Evolutionary conservation across 2,113 vertebrate genomes (phyloP).

Genomic region (Poeciliopsis occidentalis): DNA sequence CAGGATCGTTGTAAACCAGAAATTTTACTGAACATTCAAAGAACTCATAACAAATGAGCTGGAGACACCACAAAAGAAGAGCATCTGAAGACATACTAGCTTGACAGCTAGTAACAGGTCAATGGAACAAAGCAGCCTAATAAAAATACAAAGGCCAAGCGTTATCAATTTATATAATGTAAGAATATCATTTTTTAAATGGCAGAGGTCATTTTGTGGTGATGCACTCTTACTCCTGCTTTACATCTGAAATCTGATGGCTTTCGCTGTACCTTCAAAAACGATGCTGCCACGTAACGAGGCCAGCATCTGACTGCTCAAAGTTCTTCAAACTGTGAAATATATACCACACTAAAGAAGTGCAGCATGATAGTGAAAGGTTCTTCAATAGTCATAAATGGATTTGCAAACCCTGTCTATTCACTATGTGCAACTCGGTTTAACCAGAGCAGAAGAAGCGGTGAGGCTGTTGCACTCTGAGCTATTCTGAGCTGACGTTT

Average conservation of each 20-base stretch:
- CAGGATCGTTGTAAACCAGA: too few relatives aligned
- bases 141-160: too few relatives aligned
- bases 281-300: too few relatives aligned
- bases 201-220: background rate
- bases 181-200: background rate
- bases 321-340: background rate
- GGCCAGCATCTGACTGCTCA: too few relatives aligned
- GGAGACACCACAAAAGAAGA: too few relatives aligned
- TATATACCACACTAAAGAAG: background rate
- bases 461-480: constrained; percentile 51
- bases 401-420: constrained; percentile 19
- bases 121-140: background rate
- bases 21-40: too few relatives aligned
- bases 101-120: too few relatives aligned
- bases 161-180: background rate
- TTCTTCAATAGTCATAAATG: constrained; percentile 5
- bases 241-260: background rate
- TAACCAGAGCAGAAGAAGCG: constrained; percentile 44
- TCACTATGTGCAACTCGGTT: constrained; percentile 28
- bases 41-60: too few relatives aligned
- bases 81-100: too few relatives aligned
- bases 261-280: background rate
- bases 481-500: constrained; percentile 82
- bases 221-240: background rate
- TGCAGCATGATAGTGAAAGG: background rate